A percentile compares a stretch with the other conserved stretches of the same genome.
These are phyloP conservation scores for Trissonchulus latispiculum DNA, from an alignment of 2,888 invertebrate species.

Conservation along the genomic window DNA sequence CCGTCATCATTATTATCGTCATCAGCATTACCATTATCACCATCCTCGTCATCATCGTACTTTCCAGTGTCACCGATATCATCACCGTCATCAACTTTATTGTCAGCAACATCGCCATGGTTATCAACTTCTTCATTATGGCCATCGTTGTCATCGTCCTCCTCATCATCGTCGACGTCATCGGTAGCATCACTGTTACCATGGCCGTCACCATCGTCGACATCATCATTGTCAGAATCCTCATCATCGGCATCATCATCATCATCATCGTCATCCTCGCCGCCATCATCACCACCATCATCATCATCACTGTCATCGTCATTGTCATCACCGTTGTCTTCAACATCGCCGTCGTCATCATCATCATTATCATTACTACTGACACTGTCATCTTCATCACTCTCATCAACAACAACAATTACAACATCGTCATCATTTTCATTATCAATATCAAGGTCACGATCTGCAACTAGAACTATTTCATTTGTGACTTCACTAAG, in stretches of 20 bases:
- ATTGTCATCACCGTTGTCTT: not conserved
- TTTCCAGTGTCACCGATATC: not conserved
- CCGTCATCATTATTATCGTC: too few species aligned
- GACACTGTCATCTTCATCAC: not conserved
- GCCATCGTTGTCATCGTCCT: not conserved
- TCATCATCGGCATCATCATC: too few species aligned
- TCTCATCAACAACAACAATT: slow-evolving; percentile 7
- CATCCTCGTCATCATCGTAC: not conserved
- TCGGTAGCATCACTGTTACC: not conserved
- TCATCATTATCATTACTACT: not conserved
- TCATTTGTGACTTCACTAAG: too few species aligned
- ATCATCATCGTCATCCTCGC: too few species aligned
- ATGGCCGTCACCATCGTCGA: not conserved
- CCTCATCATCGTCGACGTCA: not conserved
- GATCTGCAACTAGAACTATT: too few species aligned
- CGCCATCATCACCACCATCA: too few species aligned
- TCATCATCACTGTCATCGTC: not conserved
- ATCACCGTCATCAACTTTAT: not conserved
- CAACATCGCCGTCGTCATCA: not conserved
- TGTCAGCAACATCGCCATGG: not conserved
- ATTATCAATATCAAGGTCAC: too few species aligned
- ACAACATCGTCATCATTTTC: too few species aligned
- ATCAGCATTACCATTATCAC: too few species aligned
- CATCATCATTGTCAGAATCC: too few species aligned
- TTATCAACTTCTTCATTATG: not conserved